Evolutionary conservation across 2,888 invertebrate species (phyloP).

Genomic region (Ophioninae sp.): DNA sequence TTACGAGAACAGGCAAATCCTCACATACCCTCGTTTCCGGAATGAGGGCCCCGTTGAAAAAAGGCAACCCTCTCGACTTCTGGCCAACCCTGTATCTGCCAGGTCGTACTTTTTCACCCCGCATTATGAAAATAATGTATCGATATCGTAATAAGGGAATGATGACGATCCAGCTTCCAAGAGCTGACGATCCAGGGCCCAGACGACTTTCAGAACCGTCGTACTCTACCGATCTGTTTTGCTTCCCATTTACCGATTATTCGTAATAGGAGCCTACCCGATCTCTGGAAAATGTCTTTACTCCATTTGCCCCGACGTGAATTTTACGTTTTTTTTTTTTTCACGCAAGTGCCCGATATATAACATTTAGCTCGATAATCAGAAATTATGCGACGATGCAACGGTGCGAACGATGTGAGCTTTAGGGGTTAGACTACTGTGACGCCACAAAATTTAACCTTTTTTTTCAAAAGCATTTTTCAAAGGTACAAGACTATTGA

Average conservation of each 20-base stretch:
- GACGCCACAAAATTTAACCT: no score
- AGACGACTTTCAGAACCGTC: slow-evolving; percentile 52
- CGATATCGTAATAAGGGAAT: slow-evolving; percentile 80
- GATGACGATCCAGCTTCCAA: slow-evolving; percentile 72
- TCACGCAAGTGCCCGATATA: neutral
- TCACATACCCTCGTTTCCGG: slow-evolving; percentile 40
- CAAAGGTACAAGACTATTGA: no score
- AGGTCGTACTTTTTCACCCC: slow-evolving; percentile 47
- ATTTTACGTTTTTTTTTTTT: slow-evolving; percentile 26
- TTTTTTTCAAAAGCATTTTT: no score
- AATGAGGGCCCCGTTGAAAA: slow-evolving; percentile 12
- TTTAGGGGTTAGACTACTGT: no score
- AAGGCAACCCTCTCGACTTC: slow-evolving; percentile 60
- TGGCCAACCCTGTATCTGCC: slow-evolving; percentile 49
- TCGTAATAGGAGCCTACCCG: slow-evolving; percentile 56
- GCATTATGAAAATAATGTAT: slow-evolving; percentile 78
- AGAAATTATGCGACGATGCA: no score
- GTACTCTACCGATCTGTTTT: slow-evolving; percentile 8
- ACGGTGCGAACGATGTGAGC: no score
- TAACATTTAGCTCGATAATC: no score
- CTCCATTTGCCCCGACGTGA: slow-evolving; percentile 37
- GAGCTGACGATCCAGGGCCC: slow-evolving; percentile 75
- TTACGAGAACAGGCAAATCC: slow-evolving; percentile 54
- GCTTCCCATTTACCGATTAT: slow-evolving; percentile 43
- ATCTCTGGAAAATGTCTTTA: slow-evolving; percentile 53